Base-by-base conservation (phyloP, 2,888 invertebrate genomes). In the Caenorhabditis sp. region DNA sequence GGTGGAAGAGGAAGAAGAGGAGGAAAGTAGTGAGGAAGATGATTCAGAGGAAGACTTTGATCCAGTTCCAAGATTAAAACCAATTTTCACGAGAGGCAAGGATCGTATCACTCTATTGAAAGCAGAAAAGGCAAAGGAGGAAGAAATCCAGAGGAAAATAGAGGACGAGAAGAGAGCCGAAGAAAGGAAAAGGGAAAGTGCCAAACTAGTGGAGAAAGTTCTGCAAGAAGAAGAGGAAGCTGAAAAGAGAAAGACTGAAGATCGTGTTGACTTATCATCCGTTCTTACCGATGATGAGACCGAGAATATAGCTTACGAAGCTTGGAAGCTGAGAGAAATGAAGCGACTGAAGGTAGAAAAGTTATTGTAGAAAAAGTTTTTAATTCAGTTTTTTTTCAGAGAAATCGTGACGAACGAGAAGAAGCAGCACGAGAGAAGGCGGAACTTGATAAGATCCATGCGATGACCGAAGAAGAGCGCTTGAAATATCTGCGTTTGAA, bases 301-400 rank as follows among this genome's bases (percentile, higher is more conserved):
- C 61, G 91, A 92, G 69, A 91, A 92, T 74, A 84, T 92, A 59
- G 86, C 87, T 2, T 87, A 88, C 64, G 89, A 99, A 93, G 95
- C 96, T 0, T 99, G 99, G 99, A 99, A 99, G 93, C 93, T 98
- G 38, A 94, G 99, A 24, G 99, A 99, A 93, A 94, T 99, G 92
- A 97, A 97, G 92, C 94, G 99, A 61, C 95, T 99, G 87, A 99
- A 99, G 93, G 94, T 98, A 1, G n/a, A n/a, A n/a, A n/a, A n/a
- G n/a, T n/a, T n/a, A n/a, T n/a, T n/a, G n/a, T n/a, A n/a, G n/a
- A n/a, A n/a, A n/a, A n/a, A n/a, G n/a, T 35, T 35, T 8, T 59
- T 10, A 19, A 12, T 59, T 35, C n/a, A 35, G 38, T 73, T 12
- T 12, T 54, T 31, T 64, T 70, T 12, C 58, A 66, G 68, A 68